Evolutionary conservation across 2,888 invertebrate species (phyloP).

Genomic region (Philaethria dido): DNA sequence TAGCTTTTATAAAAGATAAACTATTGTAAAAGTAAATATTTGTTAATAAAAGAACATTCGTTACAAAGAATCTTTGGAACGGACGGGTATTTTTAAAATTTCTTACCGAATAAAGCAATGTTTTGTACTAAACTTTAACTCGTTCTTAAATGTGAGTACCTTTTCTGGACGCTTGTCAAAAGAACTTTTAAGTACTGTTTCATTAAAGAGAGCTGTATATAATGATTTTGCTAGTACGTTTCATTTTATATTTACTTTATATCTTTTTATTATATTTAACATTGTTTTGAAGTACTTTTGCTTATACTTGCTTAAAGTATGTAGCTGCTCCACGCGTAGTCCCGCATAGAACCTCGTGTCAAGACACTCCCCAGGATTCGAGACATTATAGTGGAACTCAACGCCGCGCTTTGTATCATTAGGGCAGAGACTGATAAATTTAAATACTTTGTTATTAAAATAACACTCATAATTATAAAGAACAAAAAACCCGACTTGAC

Average conservation of each 20-base stretch:
- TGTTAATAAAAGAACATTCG: constrained; percentile 3
- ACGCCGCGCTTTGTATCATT: too few species aligned
- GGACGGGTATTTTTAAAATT: not conserved
- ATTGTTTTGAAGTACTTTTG: too few species aligned
- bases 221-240: not conserved
- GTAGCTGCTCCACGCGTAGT: too few species aligned
- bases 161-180: not conserved
- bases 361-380: too few species aligned
- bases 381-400: too few species aligned
- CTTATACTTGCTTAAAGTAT: too few species aligned
- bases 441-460: too few species aligned
- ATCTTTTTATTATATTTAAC: not conserved
- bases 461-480: too few species aligned
- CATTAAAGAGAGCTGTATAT: constrained; percentile 1
- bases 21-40: not conserved
- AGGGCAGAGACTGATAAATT: too few species aligned
- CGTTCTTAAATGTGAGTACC: not conserved
- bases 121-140: constrained; percentile 1
- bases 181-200: constrained; percentile 8
- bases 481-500: too few species aligned
- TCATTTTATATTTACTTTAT: not conserved
- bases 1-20: not conserved
- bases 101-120: not conserved
- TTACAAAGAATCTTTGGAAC: not conserved
- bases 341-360: too few species aligned